Evolutionary conservation across 1,140 invertebrate species (phyloP), one percentile per base, ranked within the genome.

Genomic region (Chlorops oryzae): DNA sequence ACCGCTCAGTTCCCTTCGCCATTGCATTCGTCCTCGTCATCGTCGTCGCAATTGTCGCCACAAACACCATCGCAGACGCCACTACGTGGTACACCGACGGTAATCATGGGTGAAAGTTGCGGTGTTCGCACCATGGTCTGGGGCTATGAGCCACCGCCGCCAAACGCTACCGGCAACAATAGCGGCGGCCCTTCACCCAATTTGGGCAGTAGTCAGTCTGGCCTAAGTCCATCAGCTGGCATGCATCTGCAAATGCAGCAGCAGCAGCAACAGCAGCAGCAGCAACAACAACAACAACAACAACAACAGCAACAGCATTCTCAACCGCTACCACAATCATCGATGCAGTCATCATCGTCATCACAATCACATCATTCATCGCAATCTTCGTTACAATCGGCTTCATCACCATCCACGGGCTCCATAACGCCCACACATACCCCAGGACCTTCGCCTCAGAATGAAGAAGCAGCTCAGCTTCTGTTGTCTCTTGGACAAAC

Each of bases 61-160:
- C 81, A 61, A 70, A 75, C 78, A 51, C 73, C 77, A 35, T 75
- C 81, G 55, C 77, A 79, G 51, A 78, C 77, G 42, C 76, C 81
- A 37, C 77, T 80, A 59, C 72, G 86, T 56, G 81, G 85, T 51
- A 85, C 88, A n/a, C 88, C 89, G 5, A 88, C 87, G 9, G 88
- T 90, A 49, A 88, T 90, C 50, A 92, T 92, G 88, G 88, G 89
- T 22, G 90, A 92, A 69, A 88, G 88, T 4, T 90, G 90, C 27
- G 90, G 90, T 12, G 89, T 92, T 0, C 77, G 89, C 42, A 92
- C 90, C 28, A 92, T 92, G 90, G 86, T 92, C 51, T 94, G 90
- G 90, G 66, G 70, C 12, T 72, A 72, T 22, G 70, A 72, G 49
- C 65, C 69, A 2, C 78, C 84, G 57, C 71, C 51, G 68, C 75